Base-by-base conservation (phyloP, 2,888 invertebrate genomes). In the Tachina grossa region DNA sequence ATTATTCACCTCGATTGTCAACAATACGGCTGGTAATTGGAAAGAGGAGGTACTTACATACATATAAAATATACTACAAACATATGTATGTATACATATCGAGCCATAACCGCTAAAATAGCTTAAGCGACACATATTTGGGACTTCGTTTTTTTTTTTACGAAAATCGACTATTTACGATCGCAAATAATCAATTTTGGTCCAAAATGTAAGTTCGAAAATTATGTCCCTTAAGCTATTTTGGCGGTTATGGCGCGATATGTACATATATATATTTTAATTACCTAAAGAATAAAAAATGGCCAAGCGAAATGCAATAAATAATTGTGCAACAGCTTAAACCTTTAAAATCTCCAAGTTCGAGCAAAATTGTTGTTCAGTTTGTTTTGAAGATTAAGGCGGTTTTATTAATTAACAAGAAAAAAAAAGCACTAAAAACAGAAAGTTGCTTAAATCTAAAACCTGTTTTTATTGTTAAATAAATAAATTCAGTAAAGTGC, bases 1-100 rank as follows among this genome's bases (percentile, higher is more conserved):
- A 90, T 94, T 95, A 55, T 90, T 90, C 78, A 90, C 89, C 65
- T 90, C 90, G 69, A 90, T 90, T 86, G 89, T 90, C 57, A 90
- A 89, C 63, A 90, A 90, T 77, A 90, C 90, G 4, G 90, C 88
- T 9, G 89, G 88, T 43, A 90, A 90, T 87, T 90, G 90, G 90
- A 88, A 88, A 84, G 88, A 89, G 84, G 89, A 90, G 90, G 90
- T 89, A 89, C 66, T 4, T 3, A 22, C n/a, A 61, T 16, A 22
- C 10, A 61, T 16, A 9, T 19, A 10, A 63, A n/a, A 63, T 1
- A 43, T 39, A 47, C 45, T 31, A 61, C 39, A n/a, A n/a, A n/a
- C n/a, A n/a, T n/a, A n/a, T n/a, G n/a, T n/a, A n/a, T n/a, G n/a
- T n/a, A n/a, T n/a, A n/a, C n/a, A n/a, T n/a, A n/a, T n/a, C n/a